Base-by-base conservation (phyloP, 2,113 vertebrate species). In the Sorex araneus region DNA sequence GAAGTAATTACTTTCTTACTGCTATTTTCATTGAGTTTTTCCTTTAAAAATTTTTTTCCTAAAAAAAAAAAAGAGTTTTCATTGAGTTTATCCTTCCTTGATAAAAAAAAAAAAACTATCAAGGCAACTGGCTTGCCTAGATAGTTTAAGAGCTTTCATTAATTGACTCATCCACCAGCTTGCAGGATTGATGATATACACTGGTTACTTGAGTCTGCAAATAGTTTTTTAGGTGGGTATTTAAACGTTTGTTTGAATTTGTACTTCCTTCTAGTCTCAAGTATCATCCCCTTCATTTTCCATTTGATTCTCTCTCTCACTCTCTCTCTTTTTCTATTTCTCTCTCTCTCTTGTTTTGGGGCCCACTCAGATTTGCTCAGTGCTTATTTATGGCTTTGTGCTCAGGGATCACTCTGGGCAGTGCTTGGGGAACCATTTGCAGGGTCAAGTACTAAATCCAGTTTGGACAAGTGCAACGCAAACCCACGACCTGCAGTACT, bases 21-120 rank as follows among this genome's bases (percentile, higher is more conserved):
- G 32, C 1, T 74, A 64, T n/a, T n/a, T 84, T 84, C 25, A 64
- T 71, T 50, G 76, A 54, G 15, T 3, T 77, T 40, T 19, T 21
- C 67, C 82, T 77, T 54, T 40, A 86, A 87, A 74, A 66, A 10
- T 21, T 71, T 90, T n/a, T n/a, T n/a, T n/a, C n/a, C n/a, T n/a
- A n/a, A n/a, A n/a, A n/a, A n/a, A n/a, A n/a, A n/a, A n/a, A n/a
- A n/a, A n/a, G n/a, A n/a, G n/a, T n/a, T n/a, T n/a, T n/a, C n/a
- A n/a, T n/a, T n/a, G n/a, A n/a, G n/a, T n/a, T n/a, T n/a, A n/a
- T n/a, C n/a, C n/a, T n/a, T n/a, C n/a, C n/a, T n/a, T n/a, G n/a
- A n/a, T n/a, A n/a, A n/a, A n/a, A n/a, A n/a, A n/a, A n/a, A n/a
- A n/a, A n/a, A n/a, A n/a, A n/a, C n/a, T n/a, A n/a, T n/a, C n/a